phyloP scores from a whole-genome alignment of 2,797 vertebrate genomes.

The Hapalemur alaotrensis region DNA sequence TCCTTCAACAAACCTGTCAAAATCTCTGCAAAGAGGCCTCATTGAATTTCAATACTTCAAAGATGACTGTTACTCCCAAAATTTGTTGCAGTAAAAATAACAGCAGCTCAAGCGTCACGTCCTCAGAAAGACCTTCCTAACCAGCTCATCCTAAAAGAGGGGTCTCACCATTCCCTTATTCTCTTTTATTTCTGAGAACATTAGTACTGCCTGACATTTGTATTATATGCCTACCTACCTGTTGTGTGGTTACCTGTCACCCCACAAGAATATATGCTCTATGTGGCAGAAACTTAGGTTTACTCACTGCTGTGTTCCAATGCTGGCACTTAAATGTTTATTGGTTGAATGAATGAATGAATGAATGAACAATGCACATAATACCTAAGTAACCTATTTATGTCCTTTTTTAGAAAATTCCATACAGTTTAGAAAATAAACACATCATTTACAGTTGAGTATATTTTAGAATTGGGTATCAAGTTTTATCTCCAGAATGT shows the following conservation, averaged over 20 bases:
- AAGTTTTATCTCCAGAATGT: neutral
- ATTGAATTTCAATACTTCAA: neutral
- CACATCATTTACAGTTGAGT: neutral
- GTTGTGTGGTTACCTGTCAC: neutral
- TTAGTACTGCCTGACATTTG: neutral
- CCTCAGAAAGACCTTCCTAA: neutral
- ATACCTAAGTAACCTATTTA: neutral
- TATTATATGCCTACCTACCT: neutral
- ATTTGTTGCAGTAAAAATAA: neutral
- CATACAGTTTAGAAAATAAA: neutral
- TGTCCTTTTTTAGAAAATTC: slow-evolving; percentile 40
- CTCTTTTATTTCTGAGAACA: neutral
- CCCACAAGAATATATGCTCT: neutral
- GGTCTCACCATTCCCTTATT: neutral
- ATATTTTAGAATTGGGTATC: neutral
- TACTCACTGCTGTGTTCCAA: neutral
- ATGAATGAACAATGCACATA: neutral
- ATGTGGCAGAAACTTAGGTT: neutral
- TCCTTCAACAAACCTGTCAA: neutral
- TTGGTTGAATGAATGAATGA: neutral
- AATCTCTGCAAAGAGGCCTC: neutral
- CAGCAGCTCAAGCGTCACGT: neutral
- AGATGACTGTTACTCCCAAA: neutral
- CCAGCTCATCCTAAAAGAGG: neutral
- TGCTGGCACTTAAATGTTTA: slow-evolving; percentile 10